phyloP scores from a whole-genome alignment of 2,113 vertebrate genomes.

The Siniperca knerii region DNA sequence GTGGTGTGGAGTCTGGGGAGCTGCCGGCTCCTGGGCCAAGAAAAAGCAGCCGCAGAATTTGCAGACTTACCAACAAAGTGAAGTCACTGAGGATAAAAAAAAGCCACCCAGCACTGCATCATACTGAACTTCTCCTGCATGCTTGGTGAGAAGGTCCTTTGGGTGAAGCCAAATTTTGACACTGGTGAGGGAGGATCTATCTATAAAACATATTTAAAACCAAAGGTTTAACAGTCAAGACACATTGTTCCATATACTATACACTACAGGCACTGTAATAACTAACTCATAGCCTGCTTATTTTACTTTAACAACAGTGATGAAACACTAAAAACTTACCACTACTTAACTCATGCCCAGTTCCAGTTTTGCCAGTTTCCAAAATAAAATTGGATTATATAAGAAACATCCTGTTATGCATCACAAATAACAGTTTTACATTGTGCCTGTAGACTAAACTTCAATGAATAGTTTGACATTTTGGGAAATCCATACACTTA shows the following conservation, averaged over 20 bases:
- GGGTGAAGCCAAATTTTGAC: conserved; percentile 31
- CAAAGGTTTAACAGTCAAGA: not conserved
- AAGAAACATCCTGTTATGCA: conserved; percentile 40
- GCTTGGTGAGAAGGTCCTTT: conserved; percentile 29
- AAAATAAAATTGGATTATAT: conserved; percentile 42
- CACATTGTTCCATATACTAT: conserved; percentile 15
- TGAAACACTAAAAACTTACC: conserved; percentile 36
- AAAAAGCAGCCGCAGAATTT: conserved; percentile 75
- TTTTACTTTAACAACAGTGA: conserved; percentile 32
- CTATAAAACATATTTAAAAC: conserved; percentile 39
- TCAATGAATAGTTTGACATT: not conserved
- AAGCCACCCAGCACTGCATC: conserved; percentile 38
- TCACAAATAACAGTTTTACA: not conserved
- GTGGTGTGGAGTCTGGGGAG: conserved; percentile 63
- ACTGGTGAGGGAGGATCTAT: conserved; percentile 32
- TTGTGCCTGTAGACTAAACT: not conserved
- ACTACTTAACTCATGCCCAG: conserved; percentile 10
- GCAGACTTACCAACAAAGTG: conserved; percentile 62
- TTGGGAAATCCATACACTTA: not conserved
- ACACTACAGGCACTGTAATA: not conserved
- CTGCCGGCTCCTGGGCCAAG: conserved; percentile 61
- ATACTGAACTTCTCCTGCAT: conserved; percentile 5
- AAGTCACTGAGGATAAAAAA: conserved; percentile 57
- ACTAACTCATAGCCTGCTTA: conserved; percentile 14
- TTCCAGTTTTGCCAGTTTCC: conserved; percentile 17